Base-by-base conservation (phyloP, 2,797 vertebrate genomes). In the Melanotaenia pygmaea region DNA sequence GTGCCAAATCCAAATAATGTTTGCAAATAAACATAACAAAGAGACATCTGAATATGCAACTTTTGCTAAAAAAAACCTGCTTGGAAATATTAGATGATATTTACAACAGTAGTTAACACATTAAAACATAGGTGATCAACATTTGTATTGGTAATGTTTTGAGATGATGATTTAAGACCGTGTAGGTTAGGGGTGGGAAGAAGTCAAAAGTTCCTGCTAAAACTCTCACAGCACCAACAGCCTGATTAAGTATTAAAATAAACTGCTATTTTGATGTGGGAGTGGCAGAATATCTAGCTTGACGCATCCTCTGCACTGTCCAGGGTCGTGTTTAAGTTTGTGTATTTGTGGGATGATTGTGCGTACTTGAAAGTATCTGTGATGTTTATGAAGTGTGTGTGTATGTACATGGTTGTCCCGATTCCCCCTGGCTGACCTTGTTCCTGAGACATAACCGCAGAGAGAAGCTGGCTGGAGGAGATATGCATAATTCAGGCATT, bases 401-500 rank as follows among this genome's bases (percentile, higher is more conserved):
- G 61, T 14, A 24, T 22, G 51, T 26, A 38, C n/a, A 43, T 22
- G 30, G 61, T 59, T 83, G 75, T 71, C 66, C 77, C 1, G 66
- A 60, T 80, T 82, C 71, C 79, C 69, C 67, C 61, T 76, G 68
- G 80, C 59, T 77, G 83, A 88, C 83, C 86, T 69, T 32, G 14
- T 66, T 83, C 22, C 63, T 69, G 77, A 79, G 82, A 80, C 67
- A 67, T 67, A 66, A 81, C 80, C 70, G 65, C 68, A 72, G 57
- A 67, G 67, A 66, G 67, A 81, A 30, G 54, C 69, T 32, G 76
- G 72, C 76, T 83, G 81, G 85, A 89, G 73, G 80, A 84, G 51
- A 84, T 64, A 77, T 89, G 69, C 64, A 90, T 88, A 79, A 89
- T 89, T 87, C 79, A 87, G 51, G 5, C 70, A 47, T 73, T 72